These are phyloP conservation scores for Microchrysa polita DNA, from an alignment of 2,888 invertebrate genomes.

Conservation along the genomic window DNA sequence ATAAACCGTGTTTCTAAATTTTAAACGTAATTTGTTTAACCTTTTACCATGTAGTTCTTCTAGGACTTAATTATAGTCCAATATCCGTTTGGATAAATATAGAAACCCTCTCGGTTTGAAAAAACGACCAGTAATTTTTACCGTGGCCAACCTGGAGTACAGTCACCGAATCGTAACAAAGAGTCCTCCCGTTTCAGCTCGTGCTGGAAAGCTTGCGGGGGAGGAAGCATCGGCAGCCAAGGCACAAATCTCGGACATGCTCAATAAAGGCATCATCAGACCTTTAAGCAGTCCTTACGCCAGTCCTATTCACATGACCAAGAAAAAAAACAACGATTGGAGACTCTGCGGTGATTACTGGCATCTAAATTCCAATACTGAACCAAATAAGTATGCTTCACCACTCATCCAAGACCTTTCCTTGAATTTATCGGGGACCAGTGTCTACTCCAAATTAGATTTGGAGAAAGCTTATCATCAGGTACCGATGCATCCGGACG, in stretches of 20 bases:
- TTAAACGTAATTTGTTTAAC: no score
- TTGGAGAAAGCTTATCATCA: background rate
- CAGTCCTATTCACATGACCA: constrained; percentile 15
- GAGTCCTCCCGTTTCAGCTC: background rate
- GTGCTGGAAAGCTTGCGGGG: background rate
- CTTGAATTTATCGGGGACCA: no score
- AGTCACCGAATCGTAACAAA: no score
- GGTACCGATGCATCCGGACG: background rate
- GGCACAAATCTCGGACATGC: background rate
- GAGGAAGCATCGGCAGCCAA: no score
- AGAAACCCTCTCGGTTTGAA: no score
- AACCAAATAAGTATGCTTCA: constrained; percentile 1
- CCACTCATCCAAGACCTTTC: background rate
- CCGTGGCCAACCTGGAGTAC: no score
- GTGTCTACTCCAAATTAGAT: no score
- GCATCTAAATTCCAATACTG: constrained; percentile 9
- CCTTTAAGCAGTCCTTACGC: constrained; percentile 26
- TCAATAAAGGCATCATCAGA: constrained; percentile 5
- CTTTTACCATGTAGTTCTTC: no score
- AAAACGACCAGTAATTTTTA: no score
- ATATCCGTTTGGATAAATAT: no score
- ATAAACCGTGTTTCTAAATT: no score
- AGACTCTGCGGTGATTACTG: constrained; percentile 21
- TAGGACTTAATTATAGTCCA: no score
- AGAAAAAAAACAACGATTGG: constrained; percentile 26